A percentile compares a stretch with the other conserved stretches of the same genome.
These are phyloP conservation scores for Myotis yumanensis DNA, from an alignment of 2,113 vertebrate species.

Conservation along the genomic window DNA sequence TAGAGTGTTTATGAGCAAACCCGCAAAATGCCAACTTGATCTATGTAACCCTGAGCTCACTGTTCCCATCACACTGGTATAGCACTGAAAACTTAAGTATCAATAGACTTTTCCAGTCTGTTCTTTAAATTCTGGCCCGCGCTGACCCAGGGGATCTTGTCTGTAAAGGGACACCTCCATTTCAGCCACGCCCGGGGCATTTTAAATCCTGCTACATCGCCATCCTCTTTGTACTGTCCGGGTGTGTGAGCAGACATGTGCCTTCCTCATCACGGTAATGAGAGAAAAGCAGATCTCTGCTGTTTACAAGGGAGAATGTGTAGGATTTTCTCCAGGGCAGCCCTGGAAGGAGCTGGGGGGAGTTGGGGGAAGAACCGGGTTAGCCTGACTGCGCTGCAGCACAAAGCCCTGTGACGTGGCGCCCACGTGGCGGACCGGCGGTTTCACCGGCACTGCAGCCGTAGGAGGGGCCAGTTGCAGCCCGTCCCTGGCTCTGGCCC, in stretches of 20 bases:
- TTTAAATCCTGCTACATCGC: background rate
- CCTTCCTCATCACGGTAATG: background rate
- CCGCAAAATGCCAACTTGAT: background rate
- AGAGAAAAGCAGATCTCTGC: background rate
- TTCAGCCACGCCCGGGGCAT: background rate
- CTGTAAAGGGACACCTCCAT: background rate
- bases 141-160: background rate
- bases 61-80: accelerated
- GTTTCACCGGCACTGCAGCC: accelerated
- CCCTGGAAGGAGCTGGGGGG: background rate
- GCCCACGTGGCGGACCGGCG: background rate
- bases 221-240: background rate
- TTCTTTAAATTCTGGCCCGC: background rate
- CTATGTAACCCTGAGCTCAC: background rate
- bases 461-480: background rate
- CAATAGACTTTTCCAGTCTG: background rate
- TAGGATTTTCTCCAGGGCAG: accelerated
- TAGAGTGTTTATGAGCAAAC: background rate
- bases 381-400: background rate
- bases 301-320: background rate
- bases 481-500: accelerated
- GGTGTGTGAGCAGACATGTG: background rate
- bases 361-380: accelerated
- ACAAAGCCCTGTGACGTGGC: background rate
- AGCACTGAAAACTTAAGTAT: too few species aligned